Evolutionary conservation across 2,113 vertebrate genomes (phyloP), one percentile per base, ranked within the genome.

Genomic region (Nyctereutes procyonoides): DNA sequence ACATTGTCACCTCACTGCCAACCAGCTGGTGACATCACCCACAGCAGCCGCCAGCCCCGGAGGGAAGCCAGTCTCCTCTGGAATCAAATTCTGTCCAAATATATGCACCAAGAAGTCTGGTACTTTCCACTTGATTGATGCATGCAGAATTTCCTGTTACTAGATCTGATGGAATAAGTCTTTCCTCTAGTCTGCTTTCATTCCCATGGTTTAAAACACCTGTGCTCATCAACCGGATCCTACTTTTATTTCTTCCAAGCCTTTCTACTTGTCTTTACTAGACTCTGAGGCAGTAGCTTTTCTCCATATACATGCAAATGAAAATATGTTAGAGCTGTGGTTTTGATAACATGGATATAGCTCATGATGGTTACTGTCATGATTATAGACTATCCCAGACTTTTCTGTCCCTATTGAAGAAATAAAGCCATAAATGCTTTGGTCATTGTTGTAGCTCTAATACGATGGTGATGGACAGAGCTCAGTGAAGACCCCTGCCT

Each of bases 41-140:
- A 55, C 8, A 7, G 17, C 15, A 4, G 43, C 28, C 3, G 5
- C 43, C 43, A 69, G 17, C 30, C 55, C 51, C 0, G 0, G 43
- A 73, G 43, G 51, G 26, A 84, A 84, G 51, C n/a, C 32, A 71
- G 7, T 16, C n/a, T 62, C 67, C 55, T 89, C 4, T 5, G 20
- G 60, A 69, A 62, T 28, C 43, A 1, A 62, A 62, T n/a, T n/a
- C 26, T 15, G 3, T 62, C 32, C 15, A 53, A 55, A 81, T 74
- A 63, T 26, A 19, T 7, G n/a, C 62, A 87, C 26, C 0, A 6
- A 63, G 56, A 48, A 3, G 69, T 0, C 67, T 65, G 48, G n/a
- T 26, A 76, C 30, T 74, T 35, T 48, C 30, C 53, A 71, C 9
- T 32, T 24, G 17, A 35, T 84, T 62, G 60, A 56, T 60, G 28